phyloP scores from a whole-genome alignment of 2,888 invertebrate species.

The Phrixothrix hirtus region DNA sequence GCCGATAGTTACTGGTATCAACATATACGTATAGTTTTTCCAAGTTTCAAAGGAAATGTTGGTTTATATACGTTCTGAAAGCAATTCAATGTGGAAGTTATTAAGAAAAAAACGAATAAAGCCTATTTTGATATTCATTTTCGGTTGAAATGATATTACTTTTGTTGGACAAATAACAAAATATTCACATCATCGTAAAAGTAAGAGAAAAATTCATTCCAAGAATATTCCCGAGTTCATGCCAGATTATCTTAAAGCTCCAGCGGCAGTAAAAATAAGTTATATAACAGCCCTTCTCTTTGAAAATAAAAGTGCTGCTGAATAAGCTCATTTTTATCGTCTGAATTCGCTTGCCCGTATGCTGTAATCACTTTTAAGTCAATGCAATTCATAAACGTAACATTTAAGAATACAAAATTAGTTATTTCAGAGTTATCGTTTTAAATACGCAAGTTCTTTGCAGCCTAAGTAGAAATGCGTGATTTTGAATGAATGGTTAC shows the following conservation, averaged over 20 bases:
- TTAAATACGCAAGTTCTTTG: no score
- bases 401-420: constrained; percentile 3
- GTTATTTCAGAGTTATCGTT: no score
- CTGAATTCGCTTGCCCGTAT: constrained; percentile 28
- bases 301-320: constrained; percentile 31
- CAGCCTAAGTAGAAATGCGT: no score
- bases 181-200: constrained; percentile 15
- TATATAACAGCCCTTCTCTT: constrained; percentile 28
- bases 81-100: neutral
- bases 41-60: neutral
- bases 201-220: constrained; percentile 27
- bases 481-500: no score
- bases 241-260: constrained; percentile 28
- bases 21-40: neutral
- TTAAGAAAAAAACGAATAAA: neutral
- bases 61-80: neutral
- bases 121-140: neutral
- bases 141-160: neutral
- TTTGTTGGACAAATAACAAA: constrained; percentile 8
- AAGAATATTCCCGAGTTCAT: constrained; percentile 24
- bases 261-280: constrained; percentile 31
- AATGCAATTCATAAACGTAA: constrained; percentile 15
- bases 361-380: constrained; percentile 27
- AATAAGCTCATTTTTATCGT: constrained; percentile 32
- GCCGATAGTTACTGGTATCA: neutral